A percentile compares a stretch with the other conserved stretches of the same genome.
These are phyloP conservation scores for Madoqua kirkii DNA, from an alignment of 2,113 vertebrate species.

Conservation along the genomic window DNA sequence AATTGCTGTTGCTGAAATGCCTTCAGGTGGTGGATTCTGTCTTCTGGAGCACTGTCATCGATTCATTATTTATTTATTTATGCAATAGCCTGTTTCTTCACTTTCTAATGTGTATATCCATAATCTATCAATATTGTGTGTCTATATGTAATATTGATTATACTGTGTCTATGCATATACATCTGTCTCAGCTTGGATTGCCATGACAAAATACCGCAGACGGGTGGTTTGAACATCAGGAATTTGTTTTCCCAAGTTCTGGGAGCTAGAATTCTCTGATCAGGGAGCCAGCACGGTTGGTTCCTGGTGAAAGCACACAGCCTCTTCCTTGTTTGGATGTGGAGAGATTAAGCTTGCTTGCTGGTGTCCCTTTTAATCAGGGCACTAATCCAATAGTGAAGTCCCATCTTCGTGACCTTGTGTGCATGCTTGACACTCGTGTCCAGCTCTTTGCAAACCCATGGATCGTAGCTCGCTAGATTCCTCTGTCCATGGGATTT, in stretches of 20 bases:
- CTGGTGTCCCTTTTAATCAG: not conserved
- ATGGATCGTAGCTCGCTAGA: not conserved
- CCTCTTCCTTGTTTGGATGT: not conserved
- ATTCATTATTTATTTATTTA: not conserved
- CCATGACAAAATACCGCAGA: not conserved
- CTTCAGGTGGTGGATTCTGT: not conserved
- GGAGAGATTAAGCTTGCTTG: not conserved
- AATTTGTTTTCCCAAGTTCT: not conserved
- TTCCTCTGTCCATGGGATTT: not conserved
- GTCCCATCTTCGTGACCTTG: not conserved
- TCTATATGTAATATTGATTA: not conserved
- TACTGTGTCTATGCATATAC: not conserved
- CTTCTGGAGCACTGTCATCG: not conserved
- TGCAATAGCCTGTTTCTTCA: not conserved
- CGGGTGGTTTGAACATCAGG: not conserved
- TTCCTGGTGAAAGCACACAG: not conserved
- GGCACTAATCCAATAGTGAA: not conserved
- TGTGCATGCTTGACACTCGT: not conserved
- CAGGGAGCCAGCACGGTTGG: not conserved
- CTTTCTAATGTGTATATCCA: not conserved
- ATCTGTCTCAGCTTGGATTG: not conserved
- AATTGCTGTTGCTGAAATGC: not conserved
- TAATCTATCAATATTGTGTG: not conserved
- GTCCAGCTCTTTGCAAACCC: not conserved
- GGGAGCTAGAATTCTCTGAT: not conserved